These are phyloP conservation scores for Syrmaticus mikado DNA, from an alignment of 2,113 vertebrate species.

Conservation along the genomic window DNA sequence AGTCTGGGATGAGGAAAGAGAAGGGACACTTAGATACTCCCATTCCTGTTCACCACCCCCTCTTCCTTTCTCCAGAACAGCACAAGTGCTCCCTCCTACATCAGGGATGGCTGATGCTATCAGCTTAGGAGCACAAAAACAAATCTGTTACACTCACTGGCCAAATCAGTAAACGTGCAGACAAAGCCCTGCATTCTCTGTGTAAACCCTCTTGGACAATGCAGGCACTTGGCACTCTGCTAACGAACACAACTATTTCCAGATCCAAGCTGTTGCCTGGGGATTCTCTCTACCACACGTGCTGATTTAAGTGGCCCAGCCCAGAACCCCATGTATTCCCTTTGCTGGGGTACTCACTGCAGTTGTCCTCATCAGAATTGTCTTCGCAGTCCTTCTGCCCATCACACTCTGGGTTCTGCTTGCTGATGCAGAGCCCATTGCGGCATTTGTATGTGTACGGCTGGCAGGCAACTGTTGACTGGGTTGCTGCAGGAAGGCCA, in stretches of 20 bases:
- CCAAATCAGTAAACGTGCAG: neutral
- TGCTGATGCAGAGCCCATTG: constrained; percentile 81
- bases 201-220: neutral
- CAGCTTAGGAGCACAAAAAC: neutral
- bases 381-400: constrained; percentile 84
- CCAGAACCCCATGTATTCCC: neutral
- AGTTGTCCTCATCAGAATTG: constrained; percentile 86
- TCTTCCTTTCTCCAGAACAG: no score
- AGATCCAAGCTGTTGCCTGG: neutral
- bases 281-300: neutral
- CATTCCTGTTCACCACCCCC: fast-evolving
- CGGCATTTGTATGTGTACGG: constrained; percentile 83
- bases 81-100: fast-evolving
- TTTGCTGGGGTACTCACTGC: constrained; percentile 75
- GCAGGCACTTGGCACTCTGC: fast-evolving
- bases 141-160: neutral
- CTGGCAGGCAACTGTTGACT: constrained; percentile 63
- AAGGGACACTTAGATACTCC: neutral
- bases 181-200: fast-evolving
- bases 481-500: neutral
- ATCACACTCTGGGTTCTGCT: constrained; percentile 89
- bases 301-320: neutral
- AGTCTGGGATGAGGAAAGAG: constrained; percentile 75
- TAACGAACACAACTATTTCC: neutral
- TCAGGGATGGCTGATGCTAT: neutral